phyloP scores from a whole-genome alignment of 2,888 invertebrate genomes.

The Drosophila gaucha region DNA sequence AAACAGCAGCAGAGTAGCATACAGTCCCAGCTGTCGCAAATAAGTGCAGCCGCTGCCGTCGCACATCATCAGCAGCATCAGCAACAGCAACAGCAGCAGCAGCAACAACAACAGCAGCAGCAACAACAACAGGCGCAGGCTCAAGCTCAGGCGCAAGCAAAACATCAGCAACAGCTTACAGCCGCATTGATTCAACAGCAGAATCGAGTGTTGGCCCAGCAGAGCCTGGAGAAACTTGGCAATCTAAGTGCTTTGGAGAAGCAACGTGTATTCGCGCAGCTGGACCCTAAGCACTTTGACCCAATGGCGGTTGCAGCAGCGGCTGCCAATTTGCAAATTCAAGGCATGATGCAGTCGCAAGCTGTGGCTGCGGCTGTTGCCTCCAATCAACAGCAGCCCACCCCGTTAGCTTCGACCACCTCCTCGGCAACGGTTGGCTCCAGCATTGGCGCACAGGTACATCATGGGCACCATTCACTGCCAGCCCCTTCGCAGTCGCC shows the following conservation, averaged over 20 bases:
- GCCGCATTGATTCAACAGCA: conserved; percentile 89
- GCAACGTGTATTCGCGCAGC: conserved; percentile 86
- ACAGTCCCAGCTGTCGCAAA: conserved; percentile 82
- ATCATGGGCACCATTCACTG: conserved; percentile 66
- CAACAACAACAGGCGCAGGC: conserved; percentile 71
- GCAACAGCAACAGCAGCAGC: conserved; percentile 73
- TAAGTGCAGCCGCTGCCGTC: conserved; percentile 78
- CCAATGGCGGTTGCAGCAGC: conserved; percentile 82
- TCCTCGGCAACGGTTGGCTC: conserved; percentile 42
- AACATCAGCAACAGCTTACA: conserved; percentile 88
- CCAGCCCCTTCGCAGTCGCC: conserved; percentile 83
- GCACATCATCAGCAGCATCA: conserved; percentile 81
- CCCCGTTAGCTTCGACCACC: conserved; percentile 38
- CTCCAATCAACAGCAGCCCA: conserved; percentile 65
- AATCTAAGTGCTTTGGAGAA: conserved; percentile 86
- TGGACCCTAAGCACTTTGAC: conserved; percentile 85
- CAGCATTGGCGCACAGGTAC: conserved; percentile 41
- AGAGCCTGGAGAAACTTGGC: conserved; percentile 88
- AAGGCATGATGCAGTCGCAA: conserved; percentile 81
- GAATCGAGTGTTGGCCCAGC: conserved; percentile 87
- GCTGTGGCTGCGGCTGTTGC: conserved; percentile 81
- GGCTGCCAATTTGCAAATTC: conserved; percentile 82
- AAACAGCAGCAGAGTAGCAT: conserved; percentile 83
- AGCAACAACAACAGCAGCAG: conserved; percentile 68
- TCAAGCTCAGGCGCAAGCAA: conserved; percentile 76